Conservation (phyloP, 2,797 vertebrate genomes). For the Channa striata region DNA sequence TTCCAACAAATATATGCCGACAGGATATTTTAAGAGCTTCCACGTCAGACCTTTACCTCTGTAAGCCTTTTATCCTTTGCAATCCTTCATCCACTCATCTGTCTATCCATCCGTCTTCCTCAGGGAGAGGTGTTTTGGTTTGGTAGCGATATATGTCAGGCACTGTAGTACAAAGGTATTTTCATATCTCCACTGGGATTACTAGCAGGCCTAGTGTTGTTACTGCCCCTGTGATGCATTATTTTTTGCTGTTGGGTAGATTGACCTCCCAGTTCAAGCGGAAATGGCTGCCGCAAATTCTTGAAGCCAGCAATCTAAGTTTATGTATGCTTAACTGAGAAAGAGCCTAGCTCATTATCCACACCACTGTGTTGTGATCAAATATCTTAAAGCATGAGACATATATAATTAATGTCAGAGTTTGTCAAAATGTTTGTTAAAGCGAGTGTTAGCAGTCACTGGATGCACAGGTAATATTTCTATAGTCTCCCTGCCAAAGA, state of each 20-base stretch:
- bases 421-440: slow-evolving; percentile 66
- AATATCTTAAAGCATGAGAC: slow-evolving; percentile 52
- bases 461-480: slow-evolving; percentile 60
- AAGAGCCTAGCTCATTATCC: slow-evolving; percentile 62
- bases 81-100: slow-evolving; percentile 72
- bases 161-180: slow-evolving; percentile 72
- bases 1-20: slow-evolving; percentile 64
- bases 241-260: slow-evolving; percentile 62
- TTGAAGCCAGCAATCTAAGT: slow-evolving; percentile 26
- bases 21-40: slow-evolving; percentile 75
- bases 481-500: slow-evolving; percentile 46
- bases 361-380: slow-evolving; percentile 58
- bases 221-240: slow-evolving; percentile 72
- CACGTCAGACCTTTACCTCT: slow-evolving; percentile 74
- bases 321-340: slow-evolving; percentile 37
- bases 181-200: slow-evolving; percentile 75
- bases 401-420: slow-evolving; percentile 63
- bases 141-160: slow-evolving; percentile 74
- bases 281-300: slow-evolving; percentile 61
- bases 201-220: slow-evolving; percentile 67
- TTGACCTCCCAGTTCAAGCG: slow-evolving; percentile 68
- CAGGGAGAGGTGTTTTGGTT: slow-evolving; percentile 74
- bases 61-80: slow-evolving; percentile 71
- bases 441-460: slow-evolving; percentile 52
- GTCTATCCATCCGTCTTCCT: slow-evolving; percentile 77